Evolutionary conservation across 2,797 vertebrate genomes (phyloP), one percentile per base, ranked within the genome.

Genomic region (Neopelma chrysocephalum): DNA sequence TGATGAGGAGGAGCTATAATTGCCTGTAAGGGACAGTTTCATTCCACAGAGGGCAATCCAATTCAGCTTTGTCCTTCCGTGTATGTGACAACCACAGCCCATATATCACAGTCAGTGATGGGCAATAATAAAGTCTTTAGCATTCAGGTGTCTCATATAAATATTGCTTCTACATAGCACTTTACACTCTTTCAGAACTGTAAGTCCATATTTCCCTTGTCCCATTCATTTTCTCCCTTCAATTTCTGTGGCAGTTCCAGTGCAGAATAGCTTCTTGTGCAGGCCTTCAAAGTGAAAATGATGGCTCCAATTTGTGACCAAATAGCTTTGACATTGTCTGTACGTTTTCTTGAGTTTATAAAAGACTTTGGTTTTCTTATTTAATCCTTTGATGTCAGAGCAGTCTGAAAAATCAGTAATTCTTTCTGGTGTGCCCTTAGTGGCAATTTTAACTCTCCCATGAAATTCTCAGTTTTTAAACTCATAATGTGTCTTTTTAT

Each of bases 301-400:
- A 96, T 95, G 86, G 81, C 71, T 95, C 90, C 90, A 95, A 72
- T 96, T 95, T 96, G 96, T 94, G 90, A 84, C 94, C 91, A 93
- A 58, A 96, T 94, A 90, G 83, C 91, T 96, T 96, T 96, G 96
- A 96, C 90, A 93, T 94, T 96, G 89, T 91, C 95, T 95, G 80
- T 92, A 80, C 1, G 1, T 95, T 93, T 87, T 56, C 95, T 95
- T 89, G 73, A 80, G 75, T 96, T 95, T 96, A 90, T 95, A 82
- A 85, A 95, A 95, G 95, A 87, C 94, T 96, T 84, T 43, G 68
- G 83, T 92, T 95, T 95, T 96, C 86, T 90, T 92, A 71, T 93
- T 90, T 95, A 96, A 95, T 95, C 95, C 94, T 96, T 94, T 95
- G 90, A 93, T 95, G 81, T 94, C 87, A 71, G 60, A 93, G 75